These are phyloP conservation scores for Pinctada fucata DNA, from an alignment of 2,888 invertebrate genomes.

Conservation along the genomic window DNA sequence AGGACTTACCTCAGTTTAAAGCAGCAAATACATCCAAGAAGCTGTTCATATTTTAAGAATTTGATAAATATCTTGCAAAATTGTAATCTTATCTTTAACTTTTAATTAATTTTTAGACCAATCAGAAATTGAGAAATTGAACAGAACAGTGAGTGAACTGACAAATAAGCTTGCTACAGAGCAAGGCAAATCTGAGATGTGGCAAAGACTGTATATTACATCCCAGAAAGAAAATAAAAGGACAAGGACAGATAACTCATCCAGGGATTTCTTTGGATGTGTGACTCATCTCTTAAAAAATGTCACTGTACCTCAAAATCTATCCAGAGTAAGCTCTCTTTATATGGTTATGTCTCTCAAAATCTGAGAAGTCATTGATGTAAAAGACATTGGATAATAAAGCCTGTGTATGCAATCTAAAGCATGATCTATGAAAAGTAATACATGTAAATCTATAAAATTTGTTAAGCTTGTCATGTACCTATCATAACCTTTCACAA, in stretches of 20 bases:
- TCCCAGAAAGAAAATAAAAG: background rate
- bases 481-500: too few species aligned
- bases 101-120: background rate
- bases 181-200: conserved; percentile 6
- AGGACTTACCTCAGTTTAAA: too few species aligned
- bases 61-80: background rate
- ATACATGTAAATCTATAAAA: too few species aligned
- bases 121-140: background rate
- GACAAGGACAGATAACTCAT: background rate
- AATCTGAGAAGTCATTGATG: too few species aligned
- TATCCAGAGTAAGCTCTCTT: background rate
- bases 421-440: too few species aligned
- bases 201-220: conserved; percentile 9
- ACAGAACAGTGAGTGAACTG: background rate
- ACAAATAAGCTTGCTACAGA: background rate
- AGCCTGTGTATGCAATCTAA: too few species aligned
- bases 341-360: too few species aligned
- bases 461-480: too few species aligned
- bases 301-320: background rate
- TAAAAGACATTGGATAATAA: too few species aligned
- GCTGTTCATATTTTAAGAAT: background rate
- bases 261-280: conserved; percentile 4
- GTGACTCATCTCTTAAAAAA: background rate
- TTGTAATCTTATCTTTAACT: background rate
- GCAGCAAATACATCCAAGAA: too few species aligned